phyloP scores from a whole-genome alignment of 2,888 invertebrate species.

The Mechanitis messenoides region DNA sequence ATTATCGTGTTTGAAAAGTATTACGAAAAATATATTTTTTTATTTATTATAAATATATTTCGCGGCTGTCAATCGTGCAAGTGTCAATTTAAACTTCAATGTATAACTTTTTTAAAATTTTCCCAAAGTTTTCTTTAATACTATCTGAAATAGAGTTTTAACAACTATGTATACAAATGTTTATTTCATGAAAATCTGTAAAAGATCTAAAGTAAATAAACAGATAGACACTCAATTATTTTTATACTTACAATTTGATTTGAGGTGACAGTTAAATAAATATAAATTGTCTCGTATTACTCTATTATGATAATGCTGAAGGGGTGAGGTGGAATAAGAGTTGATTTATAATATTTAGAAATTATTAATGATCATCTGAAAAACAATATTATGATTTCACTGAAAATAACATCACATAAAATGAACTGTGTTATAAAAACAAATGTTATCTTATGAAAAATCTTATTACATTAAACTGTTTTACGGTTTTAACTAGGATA shows the following conservation, averaged over 20 bases:
- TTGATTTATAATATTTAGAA: conserved; percentile 32
- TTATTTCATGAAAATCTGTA: not conserved
- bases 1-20: conserved; percentile 34
- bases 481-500: too few relatives aligned
- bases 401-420: conserved; percentile 37
- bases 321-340: conserved; percentile 30
- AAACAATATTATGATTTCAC: conserved; percentile 49
- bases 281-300: not conserved
- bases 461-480: not conserved
- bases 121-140: too few relatives aligned
- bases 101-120: too few relatives aligned
- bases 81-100: too few relatives aligned
- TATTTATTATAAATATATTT: not conserved
- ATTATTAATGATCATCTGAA: conserved; percentile 44
- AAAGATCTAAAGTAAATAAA: not conserved
- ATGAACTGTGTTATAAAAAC: too few relatives aligned
- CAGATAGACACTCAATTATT: not conserved
- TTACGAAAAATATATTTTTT: not conserved
- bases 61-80: too few relatives aligned
- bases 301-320: conserved; percentile 1
- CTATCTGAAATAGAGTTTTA: not conserved
- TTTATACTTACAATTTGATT: not conserved
- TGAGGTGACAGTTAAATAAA: not conserved
- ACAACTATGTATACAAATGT: not conserved
- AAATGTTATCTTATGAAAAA: not conserved